Evolutionary conservation across 2,888 invertebrate species (phyloP).

Genomic region (Pristionchus exspectatus): DNA sequence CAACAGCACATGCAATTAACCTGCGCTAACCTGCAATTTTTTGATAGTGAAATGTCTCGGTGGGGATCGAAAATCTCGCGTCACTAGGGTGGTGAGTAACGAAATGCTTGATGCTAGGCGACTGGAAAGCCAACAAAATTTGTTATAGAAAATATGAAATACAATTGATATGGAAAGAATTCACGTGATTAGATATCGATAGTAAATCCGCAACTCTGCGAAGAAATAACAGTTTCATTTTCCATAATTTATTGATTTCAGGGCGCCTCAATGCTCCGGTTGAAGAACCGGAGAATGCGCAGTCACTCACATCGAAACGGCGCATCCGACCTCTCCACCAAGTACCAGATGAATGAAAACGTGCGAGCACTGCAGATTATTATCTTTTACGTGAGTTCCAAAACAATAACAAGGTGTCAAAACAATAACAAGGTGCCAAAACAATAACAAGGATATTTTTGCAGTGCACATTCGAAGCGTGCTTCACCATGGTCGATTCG

Average conservation of each 20-base stretch:
- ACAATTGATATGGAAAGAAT: too few relatives aligned
- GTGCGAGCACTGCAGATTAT: conserved; percentile 42
- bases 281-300: conserved; percentile 28
- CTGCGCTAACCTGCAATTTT: not conserved
- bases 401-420: not conserved
- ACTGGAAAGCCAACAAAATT: too few relatives aligned
- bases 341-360: conserved; percentile 51
- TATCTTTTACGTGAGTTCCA: conserved; percentile 24
- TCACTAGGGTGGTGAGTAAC: not conserved
- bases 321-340: conserved; percentile 15
- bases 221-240: too few relatives aligned
- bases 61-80: not conserved
- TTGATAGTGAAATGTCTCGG: not conserved
- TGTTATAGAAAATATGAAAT: too few relatives aligned
- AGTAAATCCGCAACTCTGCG: too few relatives aligned
- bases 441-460: not conserved
- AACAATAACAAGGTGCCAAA: not conserved
- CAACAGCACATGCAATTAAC: not conserved
- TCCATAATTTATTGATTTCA: not conserved
- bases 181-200: too few relatives aligned
- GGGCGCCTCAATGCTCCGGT: not conserved
- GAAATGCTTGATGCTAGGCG: not conserved
- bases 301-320: not conserved
- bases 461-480: conserved; percentile 22
- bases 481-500: conserved; percentile 35